Evolutionary conservation across 2,888 invertebrate genomes (phyloP), one percentile per base, ranked within the genome.

Genomic region (Drosophila yooni): DNA sequence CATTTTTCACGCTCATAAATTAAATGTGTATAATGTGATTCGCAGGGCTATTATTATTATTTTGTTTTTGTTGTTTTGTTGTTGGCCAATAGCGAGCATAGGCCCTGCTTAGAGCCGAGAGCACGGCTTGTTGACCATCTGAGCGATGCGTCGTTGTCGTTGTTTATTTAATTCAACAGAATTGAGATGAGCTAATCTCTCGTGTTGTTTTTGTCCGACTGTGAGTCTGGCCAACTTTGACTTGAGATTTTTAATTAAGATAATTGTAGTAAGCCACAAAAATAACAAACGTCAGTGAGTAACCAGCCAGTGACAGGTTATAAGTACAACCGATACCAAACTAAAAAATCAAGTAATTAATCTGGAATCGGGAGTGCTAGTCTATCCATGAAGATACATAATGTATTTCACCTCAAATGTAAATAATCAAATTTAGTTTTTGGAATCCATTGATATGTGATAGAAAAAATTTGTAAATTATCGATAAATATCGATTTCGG

Each of bases 171-270:
- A 80, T 84, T 87, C 82, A 71, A 61, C 74, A 62, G 87, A 84
- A 87, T 80, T 71, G 66, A 80, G 87, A 84, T 86, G 83, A 84
- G 82, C 79, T 80, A 84, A 82, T 84, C 76, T 72, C 68, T 68
- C 50, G n/a, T 62, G 52, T 54, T 64, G 66, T 46, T 65, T 52
- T 65, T 51, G 70, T 40, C 52, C 29, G 18, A 67, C 50, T 62
- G 31, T 29, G 54, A 56, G 61, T 76, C 46, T 66, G 74, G 57
- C 81, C 79, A 86, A 79, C 83, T 81, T 86, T 83, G 82, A 83
- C 87, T 84, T 80, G 50, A 78, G 87, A 84, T 83, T 87, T 83
- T 82, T 74, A 82, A 87, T 83, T 87, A 82, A 86, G 83, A 84
- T 84, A 80, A 87, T 84, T 84, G 75, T 83, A 80, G 84, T 77